Base-by-base conservation (phyloP, 1,140 invertebrate species). In the Tetramorium alpestre region DNA sequence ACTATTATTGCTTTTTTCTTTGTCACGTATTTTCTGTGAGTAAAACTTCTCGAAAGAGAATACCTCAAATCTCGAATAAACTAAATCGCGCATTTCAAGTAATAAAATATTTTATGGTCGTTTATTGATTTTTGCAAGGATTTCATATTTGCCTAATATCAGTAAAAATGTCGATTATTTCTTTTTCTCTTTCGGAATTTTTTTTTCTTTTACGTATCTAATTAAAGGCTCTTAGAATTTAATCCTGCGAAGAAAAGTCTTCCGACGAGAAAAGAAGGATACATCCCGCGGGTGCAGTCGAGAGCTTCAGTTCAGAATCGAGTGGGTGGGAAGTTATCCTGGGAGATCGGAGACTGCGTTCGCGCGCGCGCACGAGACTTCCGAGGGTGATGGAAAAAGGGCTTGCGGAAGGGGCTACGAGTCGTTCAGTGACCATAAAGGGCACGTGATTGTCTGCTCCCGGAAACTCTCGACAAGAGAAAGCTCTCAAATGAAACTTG, bases 221-320 rank as follows among this genome's bases (percentile, higher is more conserved):
- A 86, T 86, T 86, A 86, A 86, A 81, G 22, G 25, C 41, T 51
- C 13, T 86, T 86, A 54, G 41, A 13, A 81, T 86, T 86, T 86
- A 86, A 86, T 86, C 60, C 25, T 5, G 44, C 58, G 51, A 80
- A 58, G 76, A 44, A 41, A 86, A 80, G 33, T 85, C 73, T 64
- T 54, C 60, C 38, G 33, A 64, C 22, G 25, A 8, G 69, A 28
- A 60, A 38, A 22, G 41, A 33, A 47, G 11, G 2, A 67, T 38
- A 85, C 33, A 85, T 78, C 75, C 58, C 64, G 47, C 25, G 60
- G 70, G 81, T 60, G 41, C 69, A 76, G 70, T 81, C 38, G 58
- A 85, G 58, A 69, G 58, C 54, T 33, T 56, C 33, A 70, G 47
- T n/a, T 77, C 25, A 28, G 82, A 16, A 64, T 85, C 82, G 72